Percentiles rank a stretch among this genome's conserved stretches.
These are phyloP conservation scores for Peromyscus maniculatus DNA, from an alignment of 2,113 vertebrate genomes.

Conservation along the genomic window DNA sequence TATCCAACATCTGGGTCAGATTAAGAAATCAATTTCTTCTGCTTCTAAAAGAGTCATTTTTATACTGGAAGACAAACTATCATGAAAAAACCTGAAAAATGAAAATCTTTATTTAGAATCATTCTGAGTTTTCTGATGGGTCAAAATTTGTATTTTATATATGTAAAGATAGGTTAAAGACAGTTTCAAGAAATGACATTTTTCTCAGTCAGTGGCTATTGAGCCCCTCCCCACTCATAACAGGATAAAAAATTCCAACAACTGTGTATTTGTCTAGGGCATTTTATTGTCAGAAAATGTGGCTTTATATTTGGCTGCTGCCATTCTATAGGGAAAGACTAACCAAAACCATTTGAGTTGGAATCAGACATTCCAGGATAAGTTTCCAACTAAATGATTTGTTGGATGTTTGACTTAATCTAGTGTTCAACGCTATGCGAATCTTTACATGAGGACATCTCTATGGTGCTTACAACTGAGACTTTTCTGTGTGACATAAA, in stretches of 20 bases:
- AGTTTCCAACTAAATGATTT: constrained; percentile 16
- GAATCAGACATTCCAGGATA: neutral
- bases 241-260: neutral
- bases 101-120: constrained; percentile 75
- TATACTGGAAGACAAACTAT: constrained; percentile 44
- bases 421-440: neutral
- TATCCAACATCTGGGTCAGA: constrained; percentile 44
- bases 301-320: neutral
- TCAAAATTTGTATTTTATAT: constrained; percentile 59
- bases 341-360: neutral
- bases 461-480: neutral
- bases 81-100: constrained; percentile 34
- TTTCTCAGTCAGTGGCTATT: constrained; percentile 24
- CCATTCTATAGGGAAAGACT: neutral
- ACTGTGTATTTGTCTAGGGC: neutral
- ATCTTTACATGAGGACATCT: neutral
- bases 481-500: neutral
- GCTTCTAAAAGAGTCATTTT: constrained; percentile 60
- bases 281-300: neutral
- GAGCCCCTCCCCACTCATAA: neutral
- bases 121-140: constrained; percentile 48
- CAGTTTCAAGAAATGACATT: constrained; percentile 58
- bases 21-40: constrained; percentile 70
- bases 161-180: constrained; percentile 61
- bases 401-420: neutral